Evolutionary conservation across 2,888 invertebrate genomes (phyloP).

Genomic region (Lasioglossum oenotherae): DNA sequence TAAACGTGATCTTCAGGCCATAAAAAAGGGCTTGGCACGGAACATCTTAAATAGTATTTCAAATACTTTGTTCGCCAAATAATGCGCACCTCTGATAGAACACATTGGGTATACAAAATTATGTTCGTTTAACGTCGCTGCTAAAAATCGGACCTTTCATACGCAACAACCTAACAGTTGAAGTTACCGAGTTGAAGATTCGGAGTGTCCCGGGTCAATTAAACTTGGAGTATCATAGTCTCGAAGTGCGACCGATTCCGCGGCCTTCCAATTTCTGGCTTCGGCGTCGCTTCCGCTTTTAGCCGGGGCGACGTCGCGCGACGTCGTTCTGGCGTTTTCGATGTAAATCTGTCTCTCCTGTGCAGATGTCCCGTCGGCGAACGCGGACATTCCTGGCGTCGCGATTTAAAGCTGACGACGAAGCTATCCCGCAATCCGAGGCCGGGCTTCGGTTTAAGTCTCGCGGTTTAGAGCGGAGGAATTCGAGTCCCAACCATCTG

Average conservation of each 20-base stretch:
- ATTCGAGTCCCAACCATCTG: slow-evolving; percentile 73
- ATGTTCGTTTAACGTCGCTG: too few relatives aligned
- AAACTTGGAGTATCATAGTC: neutral
- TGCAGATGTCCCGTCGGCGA: neutral
- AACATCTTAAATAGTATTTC: too few relatives aligned
- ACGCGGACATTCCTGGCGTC: slow-evolving; percentile 56
- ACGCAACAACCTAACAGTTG: too few relatives aligned
- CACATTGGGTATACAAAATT: too few relatives aligned
- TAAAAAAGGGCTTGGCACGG: too few relatives aligned
- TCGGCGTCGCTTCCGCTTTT: neutral
- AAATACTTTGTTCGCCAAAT: too few relatives aligned
- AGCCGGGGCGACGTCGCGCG: neutral
- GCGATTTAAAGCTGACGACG: slow-evolving; percentile 38
- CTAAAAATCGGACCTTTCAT: too few relatives aligned
- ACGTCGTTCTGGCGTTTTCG: neutral
- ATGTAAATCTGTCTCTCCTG: neutral
- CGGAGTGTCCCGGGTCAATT: neutral
- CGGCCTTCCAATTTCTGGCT: neutral
- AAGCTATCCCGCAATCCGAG: slow-evolving; percentile 19
- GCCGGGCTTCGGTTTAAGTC: slow-evolving; percentile 52
- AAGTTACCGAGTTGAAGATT: neutral
- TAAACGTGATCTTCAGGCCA: too few relatives aligned
- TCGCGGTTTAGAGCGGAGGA: slow-evolving; percentile 70
- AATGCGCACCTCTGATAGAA: too few relatives aligned
- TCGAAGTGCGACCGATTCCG: neutral